These are phyloP conservation scores for Desmophyllum pertusum DNA, from an alignment of 92 coral and sea anemone genomes.

Conservation along the genomic window DNA sequence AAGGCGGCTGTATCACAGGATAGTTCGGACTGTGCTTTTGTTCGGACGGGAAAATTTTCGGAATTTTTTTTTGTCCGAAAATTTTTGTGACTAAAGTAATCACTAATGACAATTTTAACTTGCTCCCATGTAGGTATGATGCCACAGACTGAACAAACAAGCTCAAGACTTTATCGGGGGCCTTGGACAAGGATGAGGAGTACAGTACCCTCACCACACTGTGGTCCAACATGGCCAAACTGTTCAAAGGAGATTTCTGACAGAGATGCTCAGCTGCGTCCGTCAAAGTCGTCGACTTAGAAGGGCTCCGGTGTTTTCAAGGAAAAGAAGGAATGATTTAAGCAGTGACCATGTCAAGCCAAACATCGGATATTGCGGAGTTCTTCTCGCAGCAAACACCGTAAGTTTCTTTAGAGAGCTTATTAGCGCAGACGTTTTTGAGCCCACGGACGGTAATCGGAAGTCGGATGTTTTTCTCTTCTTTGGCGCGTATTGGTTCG, in stretches of 20 bases:
- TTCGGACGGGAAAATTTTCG: too few species aligned
- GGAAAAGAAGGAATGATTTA: slow-evolving; percentile 39
- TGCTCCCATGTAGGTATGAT: slow-evolving; percentile 6
- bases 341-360: slow-evolving; percentile 38
- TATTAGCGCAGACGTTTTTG: too few species aligned
- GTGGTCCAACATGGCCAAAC: slow-evolving; percentile 91
- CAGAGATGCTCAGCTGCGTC: slow-evolving; percentile 84
- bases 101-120: not conserved
- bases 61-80: too few species aligned
- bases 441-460: too few species aligned
- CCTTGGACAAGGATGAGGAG: slow-evolving; percentile 87
- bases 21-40: too few species aligned
- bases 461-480: too few species aligned
- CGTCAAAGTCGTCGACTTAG: slow-evolving; percentile 84
- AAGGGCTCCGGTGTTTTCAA: slow-evolving; percentile 87
- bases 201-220: slow-evolving; percentile 79
- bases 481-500: too few species aligned
- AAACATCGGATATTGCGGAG: slow-evolving; percentile 46
- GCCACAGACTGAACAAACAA: slow-evolving; percentile 18
- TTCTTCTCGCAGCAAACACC: slow-evolving; percentile 39
- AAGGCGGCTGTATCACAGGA: too few species aligned
- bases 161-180: slow-evolving; percentile 66
- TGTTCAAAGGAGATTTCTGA: slow-evolving; percentile 80
- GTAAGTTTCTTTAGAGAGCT: slow-evolving; percentile 25
- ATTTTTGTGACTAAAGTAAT: too few species aligned